Percentiles rank a stretch among this genome's conserved stretches.
Conservation (phyloP, 1,140 invertebrate genomes). For the Nixonia krombeini region DNA sequence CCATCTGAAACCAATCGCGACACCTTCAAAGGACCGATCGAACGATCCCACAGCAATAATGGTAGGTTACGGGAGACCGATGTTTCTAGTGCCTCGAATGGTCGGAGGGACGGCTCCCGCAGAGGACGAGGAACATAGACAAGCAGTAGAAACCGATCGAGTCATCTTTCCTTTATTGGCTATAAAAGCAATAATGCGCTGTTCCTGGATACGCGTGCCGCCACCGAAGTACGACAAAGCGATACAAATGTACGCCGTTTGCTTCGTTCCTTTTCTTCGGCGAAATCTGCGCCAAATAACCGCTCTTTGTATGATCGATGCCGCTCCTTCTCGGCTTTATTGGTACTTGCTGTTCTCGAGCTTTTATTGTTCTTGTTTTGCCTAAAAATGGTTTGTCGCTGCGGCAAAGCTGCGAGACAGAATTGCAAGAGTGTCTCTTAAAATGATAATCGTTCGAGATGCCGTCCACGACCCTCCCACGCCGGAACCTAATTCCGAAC, state of each 20-base stretch:
- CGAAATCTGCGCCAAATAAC: constrained; percentile 4
- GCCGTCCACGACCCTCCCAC: constrained; percentile 43
- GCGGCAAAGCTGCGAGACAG: constrained; percentile 27
- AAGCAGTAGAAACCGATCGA: constrained; percentile 42
- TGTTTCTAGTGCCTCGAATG: constrained; percentile 31
- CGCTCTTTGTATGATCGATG: background rate
- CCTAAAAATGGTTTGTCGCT: too few species aligned
- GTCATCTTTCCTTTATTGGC: constrained; percentile 65
- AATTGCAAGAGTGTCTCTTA: constrained; percentile 41
- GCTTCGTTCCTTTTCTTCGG: constrained; percentile 6
- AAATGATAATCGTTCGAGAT: constrained; percentile 60
- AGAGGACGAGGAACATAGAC: constrained; percentile 24
- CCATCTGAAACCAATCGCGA: constrained; percentile 68
- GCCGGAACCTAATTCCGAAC: constrained; percentile 59
- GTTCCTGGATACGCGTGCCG: constrained; percentile 62
- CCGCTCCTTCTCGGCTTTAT: background rate
- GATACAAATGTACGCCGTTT: constrained; percentile 58
- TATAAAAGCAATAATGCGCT: constrained; percentile 70
- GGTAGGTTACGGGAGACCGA: constrained; percentile 38
- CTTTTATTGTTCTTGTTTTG: too few species aligned
- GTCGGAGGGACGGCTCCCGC: constrained; percentile 9
- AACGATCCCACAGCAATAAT: constrained; percentile 61
- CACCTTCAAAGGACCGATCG: constrained; percentile 60
- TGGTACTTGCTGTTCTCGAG: too few species aligned
- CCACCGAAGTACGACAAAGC: constrained; percentile 60